These are phyloP conservation scores for Sarotherodon lohbergeri DNA, from an alignment of 2,113 vertebrate genomes.

Conservation along the genomic window DNA sequence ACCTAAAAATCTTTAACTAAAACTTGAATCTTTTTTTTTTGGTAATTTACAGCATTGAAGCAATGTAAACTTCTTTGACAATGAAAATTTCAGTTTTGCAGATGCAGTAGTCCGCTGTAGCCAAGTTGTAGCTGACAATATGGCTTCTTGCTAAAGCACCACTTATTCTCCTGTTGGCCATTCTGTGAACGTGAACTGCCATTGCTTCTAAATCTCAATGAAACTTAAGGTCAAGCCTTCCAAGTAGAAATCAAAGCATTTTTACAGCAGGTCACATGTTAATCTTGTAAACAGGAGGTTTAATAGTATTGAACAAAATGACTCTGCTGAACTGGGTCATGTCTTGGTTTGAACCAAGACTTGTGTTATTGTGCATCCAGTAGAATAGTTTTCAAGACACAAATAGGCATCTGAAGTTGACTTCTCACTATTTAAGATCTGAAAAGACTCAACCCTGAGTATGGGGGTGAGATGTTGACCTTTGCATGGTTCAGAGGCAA, in stretches of 20 bases:
- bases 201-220: neutral
- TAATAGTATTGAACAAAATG: constrained; percentile 13
- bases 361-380: constrained; percentile 36
- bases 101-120: fast-evolving
- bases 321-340: constrained; percentile 20
- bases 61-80: neutral
- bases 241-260: neutral
- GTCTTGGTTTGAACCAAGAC: constrained; percentile 18
- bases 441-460: neutral
- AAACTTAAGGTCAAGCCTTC: neutral
- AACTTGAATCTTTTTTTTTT: neutral
- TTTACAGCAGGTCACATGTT: neutral
- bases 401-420: constrained; percentile 4
- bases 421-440: neutral
- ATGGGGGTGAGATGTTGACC: neutral
- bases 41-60: neutral
- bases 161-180: neutral
- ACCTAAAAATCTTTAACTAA: neutral
- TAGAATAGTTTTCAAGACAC: neutral
- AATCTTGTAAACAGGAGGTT: neutral
- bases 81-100: neutral
- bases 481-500: neutral
- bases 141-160: neutral
- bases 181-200: neutral
- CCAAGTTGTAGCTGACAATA: neutral